These are phyloP conservation scores for Poliocrania exsul DNA, from an alignment of 2,797 vertebrate genomes.

Conservation along the genomic window DNA sequence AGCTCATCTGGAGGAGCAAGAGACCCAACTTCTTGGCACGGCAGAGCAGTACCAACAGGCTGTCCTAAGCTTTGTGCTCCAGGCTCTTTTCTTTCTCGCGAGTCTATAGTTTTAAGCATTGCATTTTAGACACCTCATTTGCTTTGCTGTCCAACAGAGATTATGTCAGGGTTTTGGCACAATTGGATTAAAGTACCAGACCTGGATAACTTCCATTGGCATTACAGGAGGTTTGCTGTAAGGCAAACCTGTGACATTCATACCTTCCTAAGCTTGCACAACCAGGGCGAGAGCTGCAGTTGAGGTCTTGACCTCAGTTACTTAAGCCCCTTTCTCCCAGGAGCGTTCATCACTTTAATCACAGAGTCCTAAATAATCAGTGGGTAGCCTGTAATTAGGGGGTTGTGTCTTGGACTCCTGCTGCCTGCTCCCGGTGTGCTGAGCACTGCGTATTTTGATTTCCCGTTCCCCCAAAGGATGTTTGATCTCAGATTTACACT, in stretches of 20 bases:
- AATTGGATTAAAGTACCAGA: conserved; percentile 46
- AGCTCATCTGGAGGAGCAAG: not conserved
- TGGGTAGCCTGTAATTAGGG: conserved; percentile 74
- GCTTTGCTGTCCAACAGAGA: conserved; percentile 58
- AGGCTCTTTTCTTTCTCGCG: not conserved
- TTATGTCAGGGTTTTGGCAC: conserved; percentile 6
- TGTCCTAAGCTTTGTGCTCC: conserved; percentile 9
- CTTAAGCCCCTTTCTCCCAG: conserved; percentile 69
- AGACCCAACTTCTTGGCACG: not conserved
- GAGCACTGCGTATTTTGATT: conserved; percentile 58
- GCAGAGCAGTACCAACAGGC: not conserved
- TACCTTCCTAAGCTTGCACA: conserved; percentile 52
- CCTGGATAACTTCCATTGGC: conserved; percentile 40
- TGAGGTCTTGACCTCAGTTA: conserved; percentile 69
- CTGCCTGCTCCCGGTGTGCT: conserved; percentile 56
- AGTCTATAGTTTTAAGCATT: conserved; percentile 4
- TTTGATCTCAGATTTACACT: conserved; percentile 71
- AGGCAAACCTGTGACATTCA: conserved; percentile 67
- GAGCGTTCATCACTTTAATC: conserved; percentile 68
- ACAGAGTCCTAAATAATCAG: conserved; percentile 71
- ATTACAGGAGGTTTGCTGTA: conserved; percentile 44
- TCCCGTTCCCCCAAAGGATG: conserved; percentile 22
- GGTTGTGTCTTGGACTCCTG: conserved; percentile 64
- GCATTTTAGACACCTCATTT: conserved; percentile 56
- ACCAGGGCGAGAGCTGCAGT: conserved; percentile 30